A percentile compares a stretch with the other conserved stretches of the same genome.
phyloP scores from a whole-genome alignment of 2,113 vertebrate species.

The Jacana jacana region DNA sequence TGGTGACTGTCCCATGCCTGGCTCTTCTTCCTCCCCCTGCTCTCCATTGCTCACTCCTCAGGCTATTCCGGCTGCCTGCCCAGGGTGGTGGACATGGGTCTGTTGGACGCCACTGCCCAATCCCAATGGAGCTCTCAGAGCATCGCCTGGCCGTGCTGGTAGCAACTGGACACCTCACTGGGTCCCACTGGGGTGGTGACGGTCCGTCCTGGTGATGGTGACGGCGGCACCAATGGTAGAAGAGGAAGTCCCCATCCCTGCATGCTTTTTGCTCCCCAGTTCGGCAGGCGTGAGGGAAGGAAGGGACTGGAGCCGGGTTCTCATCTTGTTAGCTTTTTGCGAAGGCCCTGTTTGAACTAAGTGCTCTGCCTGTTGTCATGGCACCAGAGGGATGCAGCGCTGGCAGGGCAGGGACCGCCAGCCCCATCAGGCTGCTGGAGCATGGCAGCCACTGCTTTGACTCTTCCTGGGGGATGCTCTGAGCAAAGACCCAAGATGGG shows the following conservation, averaged over 20 bases:
- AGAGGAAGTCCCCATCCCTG: neutral
- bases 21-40: neutral
- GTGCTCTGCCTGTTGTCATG: conserved; percentile 34
- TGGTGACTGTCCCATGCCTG: neutral
- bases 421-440: neutral
- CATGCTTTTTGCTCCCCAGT: fast-evolving
- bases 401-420: neutral
- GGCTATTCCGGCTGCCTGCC: neutral
- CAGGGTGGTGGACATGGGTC: fast-evolving
- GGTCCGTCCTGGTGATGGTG: neutral
- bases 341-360: neutral
- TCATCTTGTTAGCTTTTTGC: neutral
- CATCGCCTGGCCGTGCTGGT: neutral
- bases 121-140: fast-evolving
- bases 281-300: fast-evolving
- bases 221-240: neutral
- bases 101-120: neutral
- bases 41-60: fast-evolving
- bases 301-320: neutral
- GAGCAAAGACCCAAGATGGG: neutral
- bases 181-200: fast-evolving
- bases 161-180: fast-evolving
- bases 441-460: neutral
- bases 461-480: neutral
- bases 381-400: neutral